These are phyloP conservation scores for Galagoides demidoff DNA, from an alignment of 2,797 vertebrate species.

Conservation along the genomic window DNA sequence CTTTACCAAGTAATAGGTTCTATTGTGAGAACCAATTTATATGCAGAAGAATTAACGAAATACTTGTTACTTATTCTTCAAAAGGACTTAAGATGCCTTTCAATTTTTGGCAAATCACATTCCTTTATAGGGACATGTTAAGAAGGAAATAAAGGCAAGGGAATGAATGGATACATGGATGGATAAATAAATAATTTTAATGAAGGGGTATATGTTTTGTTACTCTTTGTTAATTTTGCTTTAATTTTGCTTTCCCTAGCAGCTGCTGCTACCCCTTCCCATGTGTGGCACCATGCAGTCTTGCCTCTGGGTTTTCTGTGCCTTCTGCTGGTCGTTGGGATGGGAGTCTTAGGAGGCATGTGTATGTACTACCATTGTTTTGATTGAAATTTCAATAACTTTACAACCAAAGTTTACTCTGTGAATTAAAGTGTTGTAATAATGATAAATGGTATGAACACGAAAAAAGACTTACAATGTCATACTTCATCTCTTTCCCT, in stretches of 20 bases:
- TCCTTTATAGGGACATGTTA: neutral
- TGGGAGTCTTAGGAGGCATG: constrained; percentile 53
- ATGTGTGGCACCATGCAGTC: neutral
- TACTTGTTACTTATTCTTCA: neutral
- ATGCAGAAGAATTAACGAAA: neutral
- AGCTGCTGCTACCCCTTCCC: neutral
- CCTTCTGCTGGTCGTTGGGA: constrained; percentile 59
- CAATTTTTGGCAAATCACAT: neutral
- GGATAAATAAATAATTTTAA: neutral
- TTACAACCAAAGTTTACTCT: neutral
- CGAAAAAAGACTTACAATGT: neutral
- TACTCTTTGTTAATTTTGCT: neutral
- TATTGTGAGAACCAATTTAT: neutral
- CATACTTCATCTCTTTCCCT: neutral
- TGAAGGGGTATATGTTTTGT: neutral
- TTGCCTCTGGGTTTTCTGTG: constrained; percentile 31
- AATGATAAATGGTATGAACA: neutral
- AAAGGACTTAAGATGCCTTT: neutral
- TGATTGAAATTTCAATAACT: neutral
- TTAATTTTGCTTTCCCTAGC: constrained; percentile 42
- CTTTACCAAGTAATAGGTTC: neutral
- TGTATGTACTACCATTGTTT: constrained; percentile 66
- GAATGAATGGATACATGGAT: neutral
- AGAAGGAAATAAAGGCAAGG: neutral
- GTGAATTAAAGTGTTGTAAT: neutral